Percentiles rank a stretch among this genome's conserved stretches.
phyloP scores from a whole-genome alignment of 1,140 invertebrate genomes.

The Bursaphelenchus mucronatus region DNA sequence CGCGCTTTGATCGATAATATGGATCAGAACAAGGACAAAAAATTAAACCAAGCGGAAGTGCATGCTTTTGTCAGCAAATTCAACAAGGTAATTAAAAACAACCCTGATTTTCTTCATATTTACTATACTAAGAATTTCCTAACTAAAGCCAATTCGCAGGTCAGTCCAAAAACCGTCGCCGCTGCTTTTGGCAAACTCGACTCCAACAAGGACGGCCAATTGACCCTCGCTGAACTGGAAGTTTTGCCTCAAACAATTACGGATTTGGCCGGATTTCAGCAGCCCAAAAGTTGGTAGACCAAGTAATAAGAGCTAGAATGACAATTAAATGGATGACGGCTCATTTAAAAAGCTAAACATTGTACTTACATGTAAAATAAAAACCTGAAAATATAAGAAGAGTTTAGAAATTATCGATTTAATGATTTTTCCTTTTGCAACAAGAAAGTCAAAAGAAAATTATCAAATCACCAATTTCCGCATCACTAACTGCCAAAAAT shows the following conservation, averaged over 20 bases:
- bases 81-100: slow-evolving; percentile 18
- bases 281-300: too few species aligned
- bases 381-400: too few species aligned
- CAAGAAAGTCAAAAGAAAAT: too few species aligned
- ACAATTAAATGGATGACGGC: too few species aligned
- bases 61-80: slow-evolving; percentile 23
- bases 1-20: slow-evolving; percentile 19
- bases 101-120: neutral
- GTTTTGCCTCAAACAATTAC: slow-evolving; percentile 22
- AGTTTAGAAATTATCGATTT: too few species aligned
- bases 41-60: slow-evolving; percentile 16
- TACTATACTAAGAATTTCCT: neutral
- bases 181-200: slow-evolving; percentile 21
- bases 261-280: slow-evolving; percentile 22
- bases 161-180: slow-evolving; percentile 11
- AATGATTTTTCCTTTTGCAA: too few species aligned
- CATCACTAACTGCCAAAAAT: too few species aligned
- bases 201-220: slow-evolving; percentile 15
- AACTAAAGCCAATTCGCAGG: neutral
- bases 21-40: slow-evolving; percentile 20
- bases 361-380: too few species aligned
- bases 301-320: too few species aligned
- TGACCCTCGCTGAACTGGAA: slow-evolving; percentile 18
- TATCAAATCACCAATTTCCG: too few species aligned
- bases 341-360: too few species aligned